Percentiles rank a stretch among this genome's conserved stretches.
These are phyloP conservation scores for Halcyon senegalensis DNA, from an alignment of 2,113 vertebrate species.

Conservation along the genomic window DNA sequence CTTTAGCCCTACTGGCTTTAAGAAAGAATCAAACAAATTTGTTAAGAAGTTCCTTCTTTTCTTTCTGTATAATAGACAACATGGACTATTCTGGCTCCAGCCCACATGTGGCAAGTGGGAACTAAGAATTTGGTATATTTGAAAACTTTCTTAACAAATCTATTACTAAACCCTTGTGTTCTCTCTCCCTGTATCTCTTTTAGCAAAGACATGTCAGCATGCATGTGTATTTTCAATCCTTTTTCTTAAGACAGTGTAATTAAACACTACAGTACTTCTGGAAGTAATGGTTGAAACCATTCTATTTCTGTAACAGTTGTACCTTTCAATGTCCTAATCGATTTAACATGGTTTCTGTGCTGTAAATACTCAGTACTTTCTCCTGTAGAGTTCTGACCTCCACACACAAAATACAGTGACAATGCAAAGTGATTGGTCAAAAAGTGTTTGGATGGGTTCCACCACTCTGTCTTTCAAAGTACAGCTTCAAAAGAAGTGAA, in stretches of 20 bases:
- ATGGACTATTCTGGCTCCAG: not conserved
- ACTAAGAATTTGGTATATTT: not conserved
- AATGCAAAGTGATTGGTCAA: not conserved
- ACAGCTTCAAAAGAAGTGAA: constrained; percentile 7
- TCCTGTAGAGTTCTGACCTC: not conserved
- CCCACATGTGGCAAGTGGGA: not conserved
- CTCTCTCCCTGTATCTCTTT: not conserved
- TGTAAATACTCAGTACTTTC: not conserved
- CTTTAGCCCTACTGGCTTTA: not conserved
- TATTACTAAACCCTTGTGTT: not conserved
- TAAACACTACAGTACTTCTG: not conserved
- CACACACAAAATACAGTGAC: not conserved
- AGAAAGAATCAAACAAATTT: not conserved
- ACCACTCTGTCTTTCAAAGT: not conserved
- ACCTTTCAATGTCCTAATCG: not conserved
- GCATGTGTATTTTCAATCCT: not conserved
- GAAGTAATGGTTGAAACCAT: not conserved
- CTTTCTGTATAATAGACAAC: not conserved
- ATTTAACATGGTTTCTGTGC: not conserved
- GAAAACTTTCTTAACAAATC: not conserved
- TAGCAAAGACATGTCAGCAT: not conserved
- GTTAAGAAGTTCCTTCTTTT: not conserved
- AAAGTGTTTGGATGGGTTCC: not conserved
- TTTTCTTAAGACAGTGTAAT: not conserved
- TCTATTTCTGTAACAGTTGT: not conserved